phyloP scores from a whole-genome alignment of 2,888 invertebrate species.

The Stenolophus ochropezus region DNA sequence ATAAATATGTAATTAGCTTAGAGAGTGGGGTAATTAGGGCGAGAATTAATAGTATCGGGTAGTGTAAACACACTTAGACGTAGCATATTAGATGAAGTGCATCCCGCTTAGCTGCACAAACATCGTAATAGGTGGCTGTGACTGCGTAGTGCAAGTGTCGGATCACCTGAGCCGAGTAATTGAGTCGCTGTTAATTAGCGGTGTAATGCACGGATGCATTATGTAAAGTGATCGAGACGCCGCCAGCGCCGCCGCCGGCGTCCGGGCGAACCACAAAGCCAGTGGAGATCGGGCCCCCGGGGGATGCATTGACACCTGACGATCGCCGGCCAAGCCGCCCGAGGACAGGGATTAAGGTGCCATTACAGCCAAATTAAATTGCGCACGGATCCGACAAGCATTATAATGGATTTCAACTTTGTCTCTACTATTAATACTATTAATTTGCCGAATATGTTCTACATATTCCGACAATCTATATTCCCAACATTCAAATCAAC shows the following conservation, averaged over 20 bases:
- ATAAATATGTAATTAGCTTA: background rate
- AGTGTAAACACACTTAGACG: conserved; percentile 3
- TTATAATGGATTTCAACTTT: background rate
- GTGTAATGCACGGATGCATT: conserved; percentile 48
- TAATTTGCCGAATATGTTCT: background rate
- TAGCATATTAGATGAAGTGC: conserved; percentile 42
- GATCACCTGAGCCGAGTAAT: conserved; percentile 48
- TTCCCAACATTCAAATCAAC: too few species aligned
- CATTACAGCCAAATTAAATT: conserved; percentile 11
- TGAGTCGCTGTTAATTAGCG: conserved; percentile 54
- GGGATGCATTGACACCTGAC: conserved; percentile 27
- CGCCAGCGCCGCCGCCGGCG: background rate
- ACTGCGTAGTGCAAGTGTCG: conserved; percentile 27
- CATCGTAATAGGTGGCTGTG: conserved; percentile 1
- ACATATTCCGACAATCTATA: background rate
- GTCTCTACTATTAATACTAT: background rate
- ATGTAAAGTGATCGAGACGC: conserved; percentile 38
- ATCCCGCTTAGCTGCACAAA: conserved; percentile 20
- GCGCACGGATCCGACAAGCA: background rate
- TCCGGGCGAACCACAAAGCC: conserved; percentile 9
- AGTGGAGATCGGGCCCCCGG: background rate
- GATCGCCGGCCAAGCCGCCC: background rate
- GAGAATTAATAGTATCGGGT: background rate
- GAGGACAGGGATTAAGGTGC: conserved; percentile 13
- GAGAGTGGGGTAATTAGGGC: background rate